Evolutionary conservation across 1,140 invertebrate species (phyloP).

Genomic region (Drusus annulatus): DNA sequence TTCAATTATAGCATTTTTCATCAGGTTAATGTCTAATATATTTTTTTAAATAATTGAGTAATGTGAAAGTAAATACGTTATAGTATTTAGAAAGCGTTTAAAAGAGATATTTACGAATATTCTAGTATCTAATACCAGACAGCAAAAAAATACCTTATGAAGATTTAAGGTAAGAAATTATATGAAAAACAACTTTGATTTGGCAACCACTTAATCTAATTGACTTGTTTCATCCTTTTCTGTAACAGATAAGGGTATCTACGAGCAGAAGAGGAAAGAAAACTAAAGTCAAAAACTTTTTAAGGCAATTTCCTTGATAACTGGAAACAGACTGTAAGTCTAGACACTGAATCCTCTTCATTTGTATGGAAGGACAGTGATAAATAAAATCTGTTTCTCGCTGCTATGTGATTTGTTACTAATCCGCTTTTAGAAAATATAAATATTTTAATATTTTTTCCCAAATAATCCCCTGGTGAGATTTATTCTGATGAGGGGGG

Average conservation of each 20-base stretch:
- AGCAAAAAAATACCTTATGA: too few relatives aligned
- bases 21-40: too few relatives aligned
- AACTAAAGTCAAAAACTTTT: conserved; percentile 12
- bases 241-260: background rate
- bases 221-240: background rate
- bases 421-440: background rate
- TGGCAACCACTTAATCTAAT: conserved; percentile 7
- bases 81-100: too few relatives aligned
- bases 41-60: too few relatives aligned
- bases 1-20: too few relatives aligned
- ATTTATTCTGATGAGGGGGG: background rate
- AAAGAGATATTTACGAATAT: too few relatives aligned
- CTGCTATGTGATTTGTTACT: background rate
- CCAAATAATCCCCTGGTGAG: background rate
- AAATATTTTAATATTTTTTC: background rate
- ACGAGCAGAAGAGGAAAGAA: background rate
- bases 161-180: background rate
- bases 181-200: background rate
- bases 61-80: too few relatives aligned
- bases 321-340: conserved; percentile 29
- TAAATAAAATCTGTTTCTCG: conserved; percentile 1
- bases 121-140: too few relatives aligned
- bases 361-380: background rate
- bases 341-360: conserved; percentile 22
- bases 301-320: conserved; percentile 19